A percentile compares a stretch with the other conserved stretches of the same genome.
phyloP scores from a whole-genome alignment of 1,140 invertebrate genomes.

The Alviniconcha marisindica region DNA sequence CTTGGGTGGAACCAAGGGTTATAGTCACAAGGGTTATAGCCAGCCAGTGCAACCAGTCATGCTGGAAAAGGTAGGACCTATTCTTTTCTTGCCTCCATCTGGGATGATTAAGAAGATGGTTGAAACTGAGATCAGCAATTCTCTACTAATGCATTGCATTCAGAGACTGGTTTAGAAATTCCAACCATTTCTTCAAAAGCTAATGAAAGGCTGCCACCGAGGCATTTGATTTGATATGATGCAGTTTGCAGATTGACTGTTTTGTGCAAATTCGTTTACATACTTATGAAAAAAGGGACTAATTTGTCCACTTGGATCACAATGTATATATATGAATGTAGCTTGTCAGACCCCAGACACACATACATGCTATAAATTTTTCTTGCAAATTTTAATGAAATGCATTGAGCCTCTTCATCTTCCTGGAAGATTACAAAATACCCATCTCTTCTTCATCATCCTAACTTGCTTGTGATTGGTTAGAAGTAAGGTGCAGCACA shows the following conservation, averaged over 20 bases:
- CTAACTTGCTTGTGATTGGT: not conserved
- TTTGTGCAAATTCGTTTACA: not conserved
- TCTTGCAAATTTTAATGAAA: not conserved
- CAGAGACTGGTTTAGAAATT: too few species aligned
- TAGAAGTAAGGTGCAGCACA: not conserved
- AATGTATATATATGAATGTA: not conserved
- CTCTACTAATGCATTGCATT: too few species aligned
- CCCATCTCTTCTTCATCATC: not conserved
- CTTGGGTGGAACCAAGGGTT: conserved; percentile 31
- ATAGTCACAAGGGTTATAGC: conserved; percentile 29
- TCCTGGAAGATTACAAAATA: not conserved
- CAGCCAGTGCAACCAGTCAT: conserved; percentile 31
- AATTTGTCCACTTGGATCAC: not conserved
- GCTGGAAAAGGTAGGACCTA: conserved; percentile 42
- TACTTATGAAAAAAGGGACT: not conserved
- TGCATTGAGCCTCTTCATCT: not conserved
- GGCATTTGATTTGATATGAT: not conserved
- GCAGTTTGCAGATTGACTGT: not conserved
- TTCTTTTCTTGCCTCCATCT: not conserved
- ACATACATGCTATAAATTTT: too few species aligned
- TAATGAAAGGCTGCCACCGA: not conserved
- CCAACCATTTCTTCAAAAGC: too few species aligned
- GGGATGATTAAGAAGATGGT: not conserved
- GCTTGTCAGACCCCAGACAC: not conserved
- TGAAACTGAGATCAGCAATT: too few species aligned